These are phyloP conservation scores for Eubasilissa regina DNA, from an alignment of 1,140 invertebrate species.

Conservation along the genomic window DNA sequence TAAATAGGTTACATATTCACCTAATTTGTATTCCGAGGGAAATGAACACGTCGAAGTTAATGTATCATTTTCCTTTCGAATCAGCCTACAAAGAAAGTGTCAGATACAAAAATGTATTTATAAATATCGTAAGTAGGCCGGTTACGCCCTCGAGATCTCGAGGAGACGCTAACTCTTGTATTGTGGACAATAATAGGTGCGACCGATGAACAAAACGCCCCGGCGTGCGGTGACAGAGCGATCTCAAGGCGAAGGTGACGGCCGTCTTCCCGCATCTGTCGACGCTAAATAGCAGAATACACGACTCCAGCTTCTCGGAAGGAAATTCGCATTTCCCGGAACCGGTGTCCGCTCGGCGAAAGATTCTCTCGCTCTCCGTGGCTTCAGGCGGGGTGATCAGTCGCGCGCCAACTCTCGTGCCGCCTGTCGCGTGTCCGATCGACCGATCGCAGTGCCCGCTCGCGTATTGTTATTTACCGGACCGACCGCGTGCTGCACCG, in stretches of 20 bases:
- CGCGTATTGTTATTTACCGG: neutral
- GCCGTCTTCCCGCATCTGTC: too few species aligned
- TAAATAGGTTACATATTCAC: too few species aligned
- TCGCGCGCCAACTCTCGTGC: slow-evolving; percentile 27
- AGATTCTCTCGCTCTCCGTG: neutral
- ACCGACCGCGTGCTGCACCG: neutral
- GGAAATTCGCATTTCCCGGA: slow-evolving; percentile 33
- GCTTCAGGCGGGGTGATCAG: neutral
- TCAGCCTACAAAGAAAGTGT: too few species aligned
- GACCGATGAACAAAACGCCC: too few species aligned
- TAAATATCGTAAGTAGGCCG: too few species aligned
- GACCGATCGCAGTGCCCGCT: neutral
- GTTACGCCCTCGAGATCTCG: too few species aligned
- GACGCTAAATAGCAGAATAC: neutral
- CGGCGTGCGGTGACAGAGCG: neutral
- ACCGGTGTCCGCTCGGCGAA: slow-evolving; percentile 3
- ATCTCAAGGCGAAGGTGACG: slow-evolving; percentile 9
- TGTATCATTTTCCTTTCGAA: too few species aligned
- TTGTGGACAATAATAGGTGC: too few species aligned
- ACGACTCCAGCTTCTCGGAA: neutral
- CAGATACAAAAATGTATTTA: too few species aligned
- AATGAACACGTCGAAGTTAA: too few species aligned
- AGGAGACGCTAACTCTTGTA: too few species aligned
- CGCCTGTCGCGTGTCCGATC: neutral
- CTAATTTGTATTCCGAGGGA: too few species aligned